phyloP scores from a whole-genome alignment of 2,113 vertebrate species.

The Lethenteron reissneri region DNA sequence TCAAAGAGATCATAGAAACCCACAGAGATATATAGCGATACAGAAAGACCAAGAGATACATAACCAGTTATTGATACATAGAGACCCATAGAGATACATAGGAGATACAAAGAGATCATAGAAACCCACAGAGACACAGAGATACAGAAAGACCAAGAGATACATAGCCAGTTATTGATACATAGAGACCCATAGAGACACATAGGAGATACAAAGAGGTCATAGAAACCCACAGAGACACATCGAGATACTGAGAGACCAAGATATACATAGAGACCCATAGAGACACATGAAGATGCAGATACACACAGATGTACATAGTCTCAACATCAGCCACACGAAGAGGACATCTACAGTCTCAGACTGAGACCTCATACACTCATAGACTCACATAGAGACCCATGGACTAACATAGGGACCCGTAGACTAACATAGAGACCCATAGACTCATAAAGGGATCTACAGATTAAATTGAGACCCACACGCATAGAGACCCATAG shows the following conservation, averaged over 20 bases:
- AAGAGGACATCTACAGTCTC: too few relatives aligned
- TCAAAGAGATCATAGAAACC: background rate
- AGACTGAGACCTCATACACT: too few relatives aligned
- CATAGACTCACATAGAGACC: too few relatives aligned
- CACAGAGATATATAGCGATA: background rate
- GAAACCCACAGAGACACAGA: background rate
- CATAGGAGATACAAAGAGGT: background rate
- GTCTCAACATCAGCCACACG: too few relatives aligned
- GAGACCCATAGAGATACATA: background rate
- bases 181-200: background rate
- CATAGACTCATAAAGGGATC: too few relatives aligned
- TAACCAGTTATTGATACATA: too few relatives aligned
- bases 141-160: background rate
- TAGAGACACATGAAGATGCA: background rate
- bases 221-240: background rate
- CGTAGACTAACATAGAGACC: too few relatives aligned
- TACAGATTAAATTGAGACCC: too few relatives aligned
- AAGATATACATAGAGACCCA: background rate
- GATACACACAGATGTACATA: background rate
- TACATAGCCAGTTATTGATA: background rate
- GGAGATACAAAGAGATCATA: background rate
- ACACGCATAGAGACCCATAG: too few relatives aligned
- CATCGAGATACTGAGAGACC: background rate
- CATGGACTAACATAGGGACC: too few relatives aligned
- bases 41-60: too few relatives aligned